A percentile compares a stretch with the other conserved stretches of the same genome.
phyloP scores from a whole-genome alignment of 2,888 invertebrate species.

The Drosophila siamana region DNA sequence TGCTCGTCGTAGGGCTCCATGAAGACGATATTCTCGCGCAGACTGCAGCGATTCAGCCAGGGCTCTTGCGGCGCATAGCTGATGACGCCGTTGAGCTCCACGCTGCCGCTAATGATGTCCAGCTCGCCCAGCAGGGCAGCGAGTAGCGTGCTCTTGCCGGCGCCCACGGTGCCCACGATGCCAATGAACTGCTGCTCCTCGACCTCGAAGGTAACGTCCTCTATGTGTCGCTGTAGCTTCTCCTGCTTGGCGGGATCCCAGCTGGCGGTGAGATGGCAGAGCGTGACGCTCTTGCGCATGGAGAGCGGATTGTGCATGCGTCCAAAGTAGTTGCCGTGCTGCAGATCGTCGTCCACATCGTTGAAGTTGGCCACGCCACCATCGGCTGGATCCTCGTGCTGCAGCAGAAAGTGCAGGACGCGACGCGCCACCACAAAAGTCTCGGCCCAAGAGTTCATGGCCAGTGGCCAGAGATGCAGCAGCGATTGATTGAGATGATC shows the following conservation, averaged over 20 bases:
- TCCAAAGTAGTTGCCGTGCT: conserved; percentile 72
- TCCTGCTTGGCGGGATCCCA: conserved; percentile 85
- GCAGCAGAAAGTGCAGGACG: conserved; percentile 88
- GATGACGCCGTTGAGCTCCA: conserved; percentile 88
- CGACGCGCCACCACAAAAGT: conserved; percentile 90
- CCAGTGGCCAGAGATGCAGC: conserved; percentile 92
- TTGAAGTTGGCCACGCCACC: conserved; percentile 73
- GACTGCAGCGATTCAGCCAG: conserved; percentile 92
- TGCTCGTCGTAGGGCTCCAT: conserved; percentile 89
- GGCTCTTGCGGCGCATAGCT: conserved; percentile 94
- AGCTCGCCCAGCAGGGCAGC: conserved; percentile 91
- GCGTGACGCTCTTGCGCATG: conserved; percentile 79
- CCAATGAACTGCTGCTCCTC: conserved; percentile 82
- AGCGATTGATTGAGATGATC: conserved; percentile 91
- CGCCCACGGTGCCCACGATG: conserved; percentile 90
- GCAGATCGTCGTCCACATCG: conserved; percentile 65
- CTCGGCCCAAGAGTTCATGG: conserved; percentile 91
- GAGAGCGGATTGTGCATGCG: conserved; percentile 73
- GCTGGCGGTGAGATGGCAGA: conserved; percentile 86
- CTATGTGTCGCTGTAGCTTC: conserved; percentile 67
- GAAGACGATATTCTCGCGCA: conserved; percentile 97
- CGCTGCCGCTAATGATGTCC: conserved; percentile 87
- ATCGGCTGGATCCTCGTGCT: conserved; percentile 78
- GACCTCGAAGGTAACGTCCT: conserved; percentile 86
- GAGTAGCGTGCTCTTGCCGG: conserved; percentile 91